These are phyloP conservation scores for Hydraecia micacea DNA, from an alignment of 2,888 invertebrate species.

Conservation along the genomic window DNA sequence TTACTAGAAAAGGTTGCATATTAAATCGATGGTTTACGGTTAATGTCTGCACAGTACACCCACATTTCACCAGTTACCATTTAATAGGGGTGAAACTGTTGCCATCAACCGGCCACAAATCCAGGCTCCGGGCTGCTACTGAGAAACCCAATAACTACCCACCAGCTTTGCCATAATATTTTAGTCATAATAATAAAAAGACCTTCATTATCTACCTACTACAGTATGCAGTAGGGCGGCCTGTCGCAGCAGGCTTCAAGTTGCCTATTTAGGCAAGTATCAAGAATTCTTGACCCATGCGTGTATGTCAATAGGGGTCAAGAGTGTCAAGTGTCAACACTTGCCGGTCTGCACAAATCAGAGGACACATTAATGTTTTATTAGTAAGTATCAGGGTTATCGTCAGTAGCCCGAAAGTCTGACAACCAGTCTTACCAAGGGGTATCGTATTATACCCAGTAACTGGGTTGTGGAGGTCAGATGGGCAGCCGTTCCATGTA, in stretches of 20 bases:
- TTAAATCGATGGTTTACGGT: no score
- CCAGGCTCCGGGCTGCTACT: no score
- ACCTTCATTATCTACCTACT: slow-evolving; percentile 6
- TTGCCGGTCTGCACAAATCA: slow-evolving; percentile 30
- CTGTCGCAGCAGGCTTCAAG: slow-evolving; percentile 31
- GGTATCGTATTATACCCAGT: no score
- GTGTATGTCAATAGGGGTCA: slow-evolving; percentile 42
- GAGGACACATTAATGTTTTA: not conserved
- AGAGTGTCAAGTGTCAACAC: slow-evolving; percentile 64
- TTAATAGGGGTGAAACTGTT: no score
- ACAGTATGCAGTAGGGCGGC: not conserved
- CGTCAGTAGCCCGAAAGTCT: no score
- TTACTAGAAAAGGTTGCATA: no score
- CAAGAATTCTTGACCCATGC: slow-evolving; percentile 53
- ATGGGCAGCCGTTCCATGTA: no score
- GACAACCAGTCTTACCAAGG: no score
- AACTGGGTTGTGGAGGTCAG: no score
- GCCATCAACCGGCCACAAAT: no score
- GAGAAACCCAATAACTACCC: not conserved
- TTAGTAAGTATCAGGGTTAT: not conserved
- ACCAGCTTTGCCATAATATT: slow-evolving; percentile 1
- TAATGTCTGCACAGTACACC: not conserved
- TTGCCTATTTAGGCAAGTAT: slow-evolving; percentile 63
- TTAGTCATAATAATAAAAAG: not conserved
- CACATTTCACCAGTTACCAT: not conserved